phyloP scores from a whole-genome alignment of 2,888 invertebrate species.

The Parnassius smintheus region DNA sequence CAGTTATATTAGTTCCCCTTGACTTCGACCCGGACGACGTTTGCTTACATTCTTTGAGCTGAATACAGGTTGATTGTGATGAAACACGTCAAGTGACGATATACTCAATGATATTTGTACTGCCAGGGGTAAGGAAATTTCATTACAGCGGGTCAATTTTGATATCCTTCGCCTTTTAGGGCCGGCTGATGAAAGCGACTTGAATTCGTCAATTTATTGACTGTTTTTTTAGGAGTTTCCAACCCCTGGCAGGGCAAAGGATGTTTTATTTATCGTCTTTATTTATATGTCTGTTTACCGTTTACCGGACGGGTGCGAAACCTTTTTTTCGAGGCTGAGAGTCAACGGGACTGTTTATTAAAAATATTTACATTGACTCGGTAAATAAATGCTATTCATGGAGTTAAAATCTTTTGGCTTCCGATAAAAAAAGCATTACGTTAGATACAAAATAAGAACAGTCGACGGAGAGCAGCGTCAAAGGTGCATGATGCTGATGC shows the following conservation, averaged over 20 bases:
- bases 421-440: no score
- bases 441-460: no score
- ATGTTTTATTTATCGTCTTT: slow-evolving; percentile 19
- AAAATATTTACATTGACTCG: not conserved
- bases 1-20: slow-evolving; percentile 44
- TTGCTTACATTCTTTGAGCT: slow-evolving; percentile 41
- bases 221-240: slow-evolving; percentile 7
- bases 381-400: no score
- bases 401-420: no score
- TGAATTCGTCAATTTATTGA: slow-evolving; percentile 16
- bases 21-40: slow-evolving; percentile 38
- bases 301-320: slow-evolving; percentile 6
- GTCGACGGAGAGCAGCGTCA: no score
- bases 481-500: no score
- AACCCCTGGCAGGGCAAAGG: slow-evolving; percentile 1
- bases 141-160: slow-evolving; percentile 52
- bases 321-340: slow-evolving; percentile 1
- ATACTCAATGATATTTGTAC: slow-evolving; percentile 8
- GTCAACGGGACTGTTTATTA: not conserved
- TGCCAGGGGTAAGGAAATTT: slow-evolving; percentile 43
- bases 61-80: slow-evolving; percentile 35
- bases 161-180: slow-evolving; percentile 43
- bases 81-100: slow-evolving; percentile 34
- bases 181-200: slow-evolving; percentile 40
- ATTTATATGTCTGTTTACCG: slow-evolving; percentile 11